Evolutionary conservation across 2,113 vertebrate genomes (phyloP).

Genomic region (Nymphicus hollandicus): DNA sequence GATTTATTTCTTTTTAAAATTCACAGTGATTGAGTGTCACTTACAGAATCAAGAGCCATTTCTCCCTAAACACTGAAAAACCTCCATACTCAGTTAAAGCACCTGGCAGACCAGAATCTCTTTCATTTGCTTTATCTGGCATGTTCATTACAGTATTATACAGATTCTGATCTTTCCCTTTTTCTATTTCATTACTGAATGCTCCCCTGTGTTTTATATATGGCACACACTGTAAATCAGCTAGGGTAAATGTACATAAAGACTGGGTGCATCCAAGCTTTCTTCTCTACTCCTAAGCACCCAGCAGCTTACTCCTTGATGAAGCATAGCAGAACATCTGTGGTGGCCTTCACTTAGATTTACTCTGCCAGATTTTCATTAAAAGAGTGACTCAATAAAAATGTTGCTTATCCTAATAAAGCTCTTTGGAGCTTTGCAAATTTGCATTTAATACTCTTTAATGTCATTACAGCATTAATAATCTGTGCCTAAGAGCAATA

Average conservation of each 20-base stretch:
- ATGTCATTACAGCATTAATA: conserved; percentile 72
- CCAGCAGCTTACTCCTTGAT: conserved; percentile 16
- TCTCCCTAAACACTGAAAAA: background rate
- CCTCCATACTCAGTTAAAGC: background rate
- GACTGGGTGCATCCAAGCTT: background rate
- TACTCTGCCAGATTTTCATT: conserved; percentile 70
- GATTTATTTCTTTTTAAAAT: background rate
- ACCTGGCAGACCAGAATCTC: background rate
- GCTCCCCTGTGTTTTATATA: background rate
- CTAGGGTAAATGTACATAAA: background rate
- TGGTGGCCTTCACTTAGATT: conserved; percentile 56
- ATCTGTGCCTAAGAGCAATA: conserved; percentile 70
- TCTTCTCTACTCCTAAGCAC: background rate
- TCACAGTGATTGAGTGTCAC: background rate
- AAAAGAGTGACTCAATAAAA: conserved; percentile 71
- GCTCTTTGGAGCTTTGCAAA: conserved; percentile 67
- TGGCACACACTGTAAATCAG: background rate
- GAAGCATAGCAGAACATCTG: conserved; percentile 56
- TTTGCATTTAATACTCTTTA: conserved; percentile 74
- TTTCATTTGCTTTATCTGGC: background rate
- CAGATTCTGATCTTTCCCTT: background rate
- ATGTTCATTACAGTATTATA: background rate
- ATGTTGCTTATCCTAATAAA: conserved; percentile 67
- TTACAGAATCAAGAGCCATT: background rate
- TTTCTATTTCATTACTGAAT: background rate